Percentiles rank a stretch among this genome's conserved stretches.
Conservation (phyloP, 2,888 invertebrate genomes). For the Cantharis nigra region DNA sequence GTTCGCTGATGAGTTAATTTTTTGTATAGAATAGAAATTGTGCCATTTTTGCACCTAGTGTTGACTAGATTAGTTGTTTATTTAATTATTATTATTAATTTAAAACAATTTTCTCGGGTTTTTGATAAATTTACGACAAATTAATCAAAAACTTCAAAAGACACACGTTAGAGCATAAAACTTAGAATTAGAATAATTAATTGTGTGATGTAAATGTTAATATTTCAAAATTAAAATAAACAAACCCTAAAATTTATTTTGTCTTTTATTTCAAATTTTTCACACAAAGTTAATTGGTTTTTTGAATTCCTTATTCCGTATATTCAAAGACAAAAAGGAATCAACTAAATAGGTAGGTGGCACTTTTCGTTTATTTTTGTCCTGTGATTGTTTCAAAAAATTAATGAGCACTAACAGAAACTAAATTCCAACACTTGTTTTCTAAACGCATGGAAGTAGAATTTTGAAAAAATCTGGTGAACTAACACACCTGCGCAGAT, state of each 20-base stretch:
- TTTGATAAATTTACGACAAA: neutral
- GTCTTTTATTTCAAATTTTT: constrained; percentile 45
- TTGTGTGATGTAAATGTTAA: constrained; percentile 59
- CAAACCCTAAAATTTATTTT: constrained; percentile 50
- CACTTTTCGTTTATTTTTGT: constrained; percentile 44
- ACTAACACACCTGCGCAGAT: neutral
- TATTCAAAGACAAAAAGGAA: constrained; percentile 28
- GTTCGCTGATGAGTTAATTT: constrained; percentile 47
- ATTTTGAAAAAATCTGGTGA: neutral
- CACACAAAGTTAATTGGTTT: constrained; percentile 10
- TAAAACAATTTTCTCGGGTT: neutral
- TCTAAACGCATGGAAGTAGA: constrained; percentile 13
- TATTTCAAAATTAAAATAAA: constrained; percentile 58
- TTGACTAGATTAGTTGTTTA: constrained; percentile 54
- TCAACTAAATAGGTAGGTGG: constrained; percentile 52
- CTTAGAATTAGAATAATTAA: constrained; percentile 50
- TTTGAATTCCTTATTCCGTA: constrained; percentile 25
- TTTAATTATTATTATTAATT: constrained; percentile 38
- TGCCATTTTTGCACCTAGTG: constrained; percentile 54
- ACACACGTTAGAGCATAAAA: constrained; percentile 24
- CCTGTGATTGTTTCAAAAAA: constrained; percentile 30
- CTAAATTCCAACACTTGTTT: constrained; percentile 51
- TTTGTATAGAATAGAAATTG: constrained; percentile 44
- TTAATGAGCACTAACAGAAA: constrained; percentile 47
- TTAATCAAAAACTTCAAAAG: constrained; percentile 7